Evolutionary conservation across 37 sponge, comb jelly and placozoan genomes (phyloP).

Genomic region (Cliona cf. orientalis): DNA sequence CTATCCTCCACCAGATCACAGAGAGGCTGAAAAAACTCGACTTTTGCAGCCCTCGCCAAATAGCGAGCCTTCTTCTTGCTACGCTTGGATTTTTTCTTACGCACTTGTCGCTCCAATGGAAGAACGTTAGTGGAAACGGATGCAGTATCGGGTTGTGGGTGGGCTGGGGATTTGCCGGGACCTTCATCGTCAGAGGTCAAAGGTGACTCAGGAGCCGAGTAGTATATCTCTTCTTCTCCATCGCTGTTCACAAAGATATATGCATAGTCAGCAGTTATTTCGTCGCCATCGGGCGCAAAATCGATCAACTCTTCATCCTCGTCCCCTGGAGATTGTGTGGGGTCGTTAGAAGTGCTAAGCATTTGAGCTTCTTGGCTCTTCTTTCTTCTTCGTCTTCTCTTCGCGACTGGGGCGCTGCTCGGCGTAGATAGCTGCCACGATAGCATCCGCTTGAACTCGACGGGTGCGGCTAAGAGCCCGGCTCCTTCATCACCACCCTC

Average conservation of each 20-base stretch:
- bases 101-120: no score
- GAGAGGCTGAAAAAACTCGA: constrained; percentile 49
- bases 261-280: not conserved
- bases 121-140: no score
- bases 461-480: not conserved
- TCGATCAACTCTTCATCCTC: not conserved
- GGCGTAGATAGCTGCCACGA: constrained; percentile 53
- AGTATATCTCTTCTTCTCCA: constrained; percentile 51
- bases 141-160: not conserved
- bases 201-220: constrained; percentile 55
- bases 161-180: not conserved
- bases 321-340: not conserved
- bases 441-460: constrained; percentile 42
- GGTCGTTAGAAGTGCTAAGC: not conserved
- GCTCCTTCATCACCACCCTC: no score
- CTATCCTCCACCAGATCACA: constrained; percentile 40
- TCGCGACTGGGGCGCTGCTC: not conserved
- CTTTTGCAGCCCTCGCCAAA: not conserved
- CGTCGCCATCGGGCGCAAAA: not conserved
- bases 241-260: constrained; percentile 32
- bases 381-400: not conserved
- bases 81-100: constrained; percentile 14
- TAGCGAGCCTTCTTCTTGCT: constrained; percentile 17
- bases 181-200: not conserved
- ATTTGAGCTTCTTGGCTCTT: not conserved